Evolutionary conservation across 2,113 vertebrate genomes (phyloP).

Genomic region (Gavialis gangeticus): DNA sequence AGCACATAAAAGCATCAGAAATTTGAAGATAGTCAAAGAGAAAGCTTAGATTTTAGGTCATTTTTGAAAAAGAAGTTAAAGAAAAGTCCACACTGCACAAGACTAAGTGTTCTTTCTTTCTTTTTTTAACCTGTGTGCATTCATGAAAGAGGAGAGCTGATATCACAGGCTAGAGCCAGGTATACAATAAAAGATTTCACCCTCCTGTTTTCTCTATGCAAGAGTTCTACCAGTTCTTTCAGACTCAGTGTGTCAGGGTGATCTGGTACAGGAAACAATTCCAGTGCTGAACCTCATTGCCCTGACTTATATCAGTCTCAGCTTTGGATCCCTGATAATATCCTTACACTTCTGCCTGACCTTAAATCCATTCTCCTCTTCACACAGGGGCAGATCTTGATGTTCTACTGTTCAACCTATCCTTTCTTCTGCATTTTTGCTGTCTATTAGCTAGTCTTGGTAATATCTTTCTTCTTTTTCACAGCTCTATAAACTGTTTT

Average conservation of each 20-base stretch:
- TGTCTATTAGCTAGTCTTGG: not conserved
- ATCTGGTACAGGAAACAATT: not conserved
- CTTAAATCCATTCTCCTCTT: not conserved
- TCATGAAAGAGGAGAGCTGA: not conserved
- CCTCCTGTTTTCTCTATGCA: not conserved
- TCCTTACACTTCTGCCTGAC: not conserved
- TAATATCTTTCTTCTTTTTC: not conserved
- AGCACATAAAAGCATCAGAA: conserved; percentile 6
- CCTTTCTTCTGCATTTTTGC: not conserved
- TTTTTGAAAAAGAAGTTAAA: conserved; percentile 14
- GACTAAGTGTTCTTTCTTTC: not conserved
- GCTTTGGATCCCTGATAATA: not conserved
- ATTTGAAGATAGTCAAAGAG: not conserved
- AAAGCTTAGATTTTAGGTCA: conserved; percentile 16
- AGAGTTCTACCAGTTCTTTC: not conserved
- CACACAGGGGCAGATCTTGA: no score
- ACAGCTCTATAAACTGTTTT: not conserved
- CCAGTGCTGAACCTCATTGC: not conserved
- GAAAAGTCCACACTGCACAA: conserved; percentile 1
- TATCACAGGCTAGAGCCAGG: not conserved
- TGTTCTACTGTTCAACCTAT: no score
- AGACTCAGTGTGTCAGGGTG: not conserved
- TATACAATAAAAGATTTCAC: not conserved
- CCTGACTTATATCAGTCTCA: not conserved
- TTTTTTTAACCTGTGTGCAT: conserved; percentile 1